These are phyloP conservation scores for Neodiprion pinetum DNA, from an alignment of 1,140 invertebrate genomes.

Conservation along the genomic window DNA sequence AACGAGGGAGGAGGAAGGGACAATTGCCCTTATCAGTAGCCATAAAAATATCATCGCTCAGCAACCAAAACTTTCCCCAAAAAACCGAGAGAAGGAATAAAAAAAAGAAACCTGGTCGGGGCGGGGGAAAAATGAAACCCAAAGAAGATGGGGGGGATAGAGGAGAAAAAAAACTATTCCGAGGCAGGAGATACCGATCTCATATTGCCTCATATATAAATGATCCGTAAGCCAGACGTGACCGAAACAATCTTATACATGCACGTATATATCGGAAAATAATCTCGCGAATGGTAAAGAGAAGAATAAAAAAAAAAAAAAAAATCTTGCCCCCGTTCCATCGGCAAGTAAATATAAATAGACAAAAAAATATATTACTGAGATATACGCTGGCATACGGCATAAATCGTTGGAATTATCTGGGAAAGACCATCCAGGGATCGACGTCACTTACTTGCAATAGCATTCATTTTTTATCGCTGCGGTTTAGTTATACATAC, in stretches of 20 bases:
- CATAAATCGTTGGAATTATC: too few species aligned
- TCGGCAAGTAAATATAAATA: too few species aligned
- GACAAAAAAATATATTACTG: conserved; percentile 8
- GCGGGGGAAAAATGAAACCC: not conserved
- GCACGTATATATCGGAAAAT: too few species aligned
- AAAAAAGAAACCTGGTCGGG: not conserved
- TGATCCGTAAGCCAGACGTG: conserved; percentile 28
- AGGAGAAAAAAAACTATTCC: conserved; percentile 34
- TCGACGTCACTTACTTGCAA: too few species aligned
- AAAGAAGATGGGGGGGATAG: conserved; percentile 5
- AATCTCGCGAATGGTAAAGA: not conserved
- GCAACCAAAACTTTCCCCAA: conserved; percentile 8
- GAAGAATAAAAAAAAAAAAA: not conserved
- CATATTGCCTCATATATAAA: conserved; percentile 38
- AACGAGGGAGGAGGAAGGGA: not conserved
- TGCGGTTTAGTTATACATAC: too few species aligned
- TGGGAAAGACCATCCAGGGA: too few species aligned
- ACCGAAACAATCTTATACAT: not conserved
- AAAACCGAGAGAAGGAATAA: not conserved
- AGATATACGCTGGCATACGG: conserved; percentile 6
- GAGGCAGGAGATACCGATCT: conserved; percentile 38
- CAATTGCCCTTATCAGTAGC: conserved; percentile 35
- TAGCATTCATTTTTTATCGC: too few species aligned
- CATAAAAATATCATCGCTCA: conserved; percentile 41
- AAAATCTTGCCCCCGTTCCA: too few species aligned